Conservation (phyloP, 1,140 invertebrate genomes). For the Dendroctonus ponderosae region DNA sequence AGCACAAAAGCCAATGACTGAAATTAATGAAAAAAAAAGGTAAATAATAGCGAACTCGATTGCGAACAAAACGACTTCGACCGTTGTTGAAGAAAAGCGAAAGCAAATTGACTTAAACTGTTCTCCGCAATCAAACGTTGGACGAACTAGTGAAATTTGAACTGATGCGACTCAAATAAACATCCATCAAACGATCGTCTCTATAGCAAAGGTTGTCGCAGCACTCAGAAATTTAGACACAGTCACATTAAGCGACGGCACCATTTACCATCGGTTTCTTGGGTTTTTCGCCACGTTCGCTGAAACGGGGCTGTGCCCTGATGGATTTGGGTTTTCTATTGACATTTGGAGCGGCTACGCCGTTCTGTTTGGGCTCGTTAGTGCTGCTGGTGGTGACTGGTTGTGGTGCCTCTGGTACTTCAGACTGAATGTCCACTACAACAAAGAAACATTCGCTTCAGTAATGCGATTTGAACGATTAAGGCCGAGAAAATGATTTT, state of each 20-base stretch:
- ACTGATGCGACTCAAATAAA: too few relatives aligned
- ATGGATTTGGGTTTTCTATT: slow-evolving; percentile 50
- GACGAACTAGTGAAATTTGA: too few relatives aligned
- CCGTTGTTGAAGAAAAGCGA: too few relatives aligned
- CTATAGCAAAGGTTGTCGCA: not conserved
- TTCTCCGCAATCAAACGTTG: too few relatives aligned
- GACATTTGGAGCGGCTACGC: slow-evolving; percentile 50
- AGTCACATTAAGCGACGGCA: slow-evolving; percentile 48
- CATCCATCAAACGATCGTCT: not conserved
- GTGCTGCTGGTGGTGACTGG: slow-evolving; percentile 33
- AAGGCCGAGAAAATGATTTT: too few relatives aligned
- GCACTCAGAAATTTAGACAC: too few relatives aligned
- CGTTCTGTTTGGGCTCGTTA: slow-evolving; percentile 31
- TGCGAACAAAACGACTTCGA: too few relatives aligned
- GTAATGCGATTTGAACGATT: too few relatives aligned
- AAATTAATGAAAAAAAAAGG: too few relatives aligned
- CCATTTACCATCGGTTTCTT: slow-evolving; percentile 63
- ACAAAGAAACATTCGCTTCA: slow-evolving; percentile 16
- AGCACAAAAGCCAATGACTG: too few relatives aligned
- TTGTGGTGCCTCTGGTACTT: slow-evolving; percentile 18
- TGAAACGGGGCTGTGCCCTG: slow-evolving; percentile 48
- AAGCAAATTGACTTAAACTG: too few relatives aligned
- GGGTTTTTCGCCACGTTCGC: slow-evolving; percentile 51
- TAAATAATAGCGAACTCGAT: too few relatives aligned
- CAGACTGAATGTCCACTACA: slow-evolving; percentile 34